Evolutionary conservation across 2,888 invertebrate genomes (phyloP).

Genomic region (Limnephilus marmoratus): DNA sequence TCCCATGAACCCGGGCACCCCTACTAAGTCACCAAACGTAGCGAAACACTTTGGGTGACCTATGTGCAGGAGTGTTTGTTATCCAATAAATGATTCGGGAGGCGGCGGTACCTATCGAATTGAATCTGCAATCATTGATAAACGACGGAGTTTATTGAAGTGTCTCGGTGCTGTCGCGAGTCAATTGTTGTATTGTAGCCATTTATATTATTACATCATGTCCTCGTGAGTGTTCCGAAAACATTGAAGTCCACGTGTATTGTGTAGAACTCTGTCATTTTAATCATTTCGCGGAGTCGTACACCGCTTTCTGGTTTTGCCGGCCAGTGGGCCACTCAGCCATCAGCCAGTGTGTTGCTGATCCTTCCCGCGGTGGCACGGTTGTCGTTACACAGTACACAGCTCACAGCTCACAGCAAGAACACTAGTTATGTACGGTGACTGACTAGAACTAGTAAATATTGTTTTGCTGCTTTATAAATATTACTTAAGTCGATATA

Average conservation of each 20-base stretch:
- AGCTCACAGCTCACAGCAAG: too few species aligned
- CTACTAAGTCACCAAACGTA: too few species aligned
- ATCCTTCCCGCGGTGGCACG: slow-evolving; percentile 23
- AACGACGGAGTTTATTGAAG: not conserved
- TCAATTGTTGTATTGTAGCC: not conserved
- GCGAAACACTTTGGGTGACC: too few species aligned
- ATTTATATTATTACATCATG: not conserved
- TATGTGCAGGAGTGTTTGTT: too few species aligned
- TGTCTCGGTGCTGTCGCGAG: not conserved
- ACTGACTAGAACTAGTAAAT: not conserved
- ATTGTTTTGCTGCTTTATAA: not conserved
- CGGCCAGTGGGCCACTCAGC: not conserved
- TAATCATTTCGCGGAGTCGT: slow-evolving; percentile 21
- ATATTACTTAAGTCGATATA: not conserved
- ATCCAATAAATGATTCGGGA: too few species aligned
- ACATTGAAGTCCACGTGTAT: not conserved
- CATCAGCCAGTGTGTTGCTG: slow-evolving; percentile 25
- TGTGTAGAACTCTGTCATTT: not conserved
- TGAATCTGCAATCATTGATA: not conserved
- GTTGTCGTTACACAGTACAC: too few species aligned
- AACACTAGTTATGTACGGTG: not conserved
- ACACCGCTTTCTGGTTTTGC: not conserved
- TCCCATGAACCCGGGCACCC: too few species aligned
- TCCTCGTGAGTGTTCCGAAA: slow-evolving; percentile 10
- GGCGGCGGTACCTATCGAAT: too few species aligned